phyloP scores from a whole-genome alignment of 2,888 invertebrate species.

The Augiades crinisus region DNA sequence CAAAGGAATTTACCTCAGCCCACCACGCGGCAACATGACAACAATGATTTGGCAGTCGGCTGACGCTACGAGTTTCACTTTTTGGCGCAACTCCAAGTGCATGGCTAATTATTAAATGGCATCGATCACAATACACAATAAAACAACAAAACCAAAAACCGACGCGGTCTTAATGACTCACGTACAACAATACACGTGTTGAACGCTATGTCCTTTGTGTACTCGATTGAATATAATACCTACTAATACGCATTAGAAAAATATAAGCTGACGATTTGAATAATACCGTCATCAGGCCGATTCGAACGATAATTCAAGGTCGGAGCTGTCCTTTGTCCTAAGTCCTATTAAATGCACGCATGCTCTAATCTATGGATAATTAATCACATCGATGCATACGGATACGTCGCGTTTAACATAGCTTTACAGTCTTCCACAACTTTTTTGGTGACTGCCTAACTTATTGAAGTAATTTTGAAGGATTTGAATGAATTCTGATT shows the following conservation, averaged over 20 bases:
- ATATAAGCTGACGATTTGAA: constrained; percentile 26
- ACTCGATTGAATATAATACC: constrained; percentile 31
- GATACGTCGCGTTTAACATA: not conserved
- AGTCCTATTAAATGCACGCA: constrained; percentile 10
- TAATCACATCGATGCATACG: not conserved
- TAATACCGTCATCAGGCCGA: constrained; percentile 36
- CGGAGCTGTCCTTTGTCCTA: constrained; percentile 27
- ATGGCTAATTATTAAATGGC: constrained; percentile 50
- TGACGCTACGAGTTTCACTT: constrained; percentile 46
- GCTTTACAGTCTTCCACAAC: not conserved
- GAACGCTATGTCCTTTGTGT: constrained; percentile 51
- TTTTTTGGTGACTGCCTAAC: too few species aligned
- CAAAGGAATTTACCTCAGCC: constrained; percentile 13
- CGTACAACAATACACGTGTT: constrained; percentile 77
- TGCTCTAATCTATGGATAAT: not conserved
- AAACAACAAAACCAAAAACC: constrained; percentile 73
- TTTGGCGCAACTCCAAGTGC: constrained; percentile 61
- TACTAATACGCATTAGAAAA: constrained; percentile 19
- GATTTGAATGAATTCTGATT: too few species aligned
- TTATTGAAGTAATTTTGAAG: too few species aligned
- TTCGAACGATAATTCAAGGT: constrained; percentile 43
- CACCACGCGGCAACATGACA: constrained; percentile 19
- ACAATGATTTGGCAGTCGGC: constrained; percentile 37
- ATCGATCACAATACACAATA: constrained; percentile 65
- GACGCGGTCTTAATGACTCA: constrained; percentile 70